Conservation (phyloP, 1,140 invertebrate genomes). For the Neocloeon triangulifer region DNA sequence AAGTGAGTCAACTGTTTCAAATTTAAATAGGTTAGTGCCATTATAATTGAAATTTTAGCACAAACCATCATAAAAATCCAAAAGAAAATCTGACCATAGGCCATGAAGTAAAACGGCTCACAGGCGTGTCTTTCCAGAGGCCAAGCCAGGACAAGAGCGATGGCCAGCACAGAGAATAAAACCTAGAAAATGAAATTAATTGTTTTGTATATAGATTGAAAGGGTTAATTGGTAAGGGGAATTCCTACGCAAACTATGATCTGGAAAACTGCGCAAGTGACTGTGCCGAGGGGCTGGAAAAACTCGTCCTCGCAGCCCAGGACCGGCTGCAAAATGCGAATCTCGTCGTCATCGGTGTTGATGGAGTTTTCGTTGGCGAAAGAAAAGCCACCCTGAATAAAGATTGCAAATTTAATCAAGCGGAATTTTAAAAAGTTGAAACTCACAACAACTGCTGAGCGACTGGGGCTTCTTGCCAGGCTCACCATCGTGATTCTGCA, state of each 20-base stretch:
- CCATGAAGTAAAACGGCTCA: constrained; percentile 36
- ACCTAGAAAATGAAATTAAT: constrained; percentile 24
- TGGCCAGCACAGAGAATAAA: constrained; percentile 28
- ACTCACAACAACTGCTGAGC: too few species aligned
- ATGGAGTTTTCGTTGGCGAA: too few species aligned
- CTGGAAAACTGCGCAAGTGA: constrained; percentile 16
- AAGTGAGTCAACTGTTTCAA: constrained; percentile 29
- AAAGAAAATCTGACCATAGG: constrained; percentile 33
- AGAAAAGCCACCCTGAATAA: too few species aligned
- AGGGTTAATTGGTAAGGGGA: not conserved
- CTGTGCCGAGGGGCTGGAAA: constrained; percentile 23
- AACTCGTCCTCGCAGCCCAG: constrained; percentile 23
- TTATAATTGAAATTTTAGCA: constrained; percentile 6
- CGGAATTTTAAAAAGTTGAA: too few species aligned
- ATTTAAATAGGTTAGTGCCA: constrained; percentile 4
- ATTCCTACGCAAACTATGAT: constrained; percentile 12
- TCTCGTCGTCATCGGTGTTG: too few species aligned
- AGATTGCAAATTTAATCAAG: too few species aligned
- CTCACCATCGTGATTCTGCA: too few species aligned
- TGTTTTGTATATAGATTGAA: constrained; percentile 11
- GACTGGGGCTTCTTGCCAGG: too few species aligned
- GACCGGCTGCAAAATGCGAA: constrained; percentile 24
- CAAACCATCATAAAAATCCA: constrained; percentile 33
- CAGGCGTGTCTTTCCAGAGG: constrained; percentile 28
- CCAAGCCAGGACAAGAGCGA: constrained; percentile 26